Conservation (phyloP, 1,140 invertebrate genomes). For the Pararge aegeria region DNA sequence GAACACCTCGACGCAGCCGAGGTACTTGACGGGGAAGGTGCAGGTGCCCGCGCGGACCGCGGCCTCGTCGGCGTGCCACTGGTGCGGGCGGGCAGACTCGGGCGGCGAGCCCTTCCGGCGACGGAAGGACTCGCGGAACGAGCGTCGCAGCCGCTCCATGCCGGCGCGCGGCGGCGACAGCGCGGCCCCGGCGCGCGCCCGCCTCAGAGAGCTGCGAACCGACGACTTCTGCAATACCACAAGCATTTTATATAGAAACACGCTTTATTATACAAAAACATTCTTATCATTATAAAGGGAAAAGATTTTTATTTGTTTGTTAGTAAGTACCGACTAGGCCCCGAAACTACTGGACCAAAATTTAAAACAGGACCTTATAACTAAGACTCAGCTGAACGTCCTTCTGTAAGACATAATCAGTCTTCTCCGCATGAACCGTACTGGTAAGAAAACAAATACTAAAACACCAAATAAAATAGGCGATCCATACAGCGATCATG, state of each 20-base stretch:
- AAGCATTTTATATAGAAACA: not conserved
- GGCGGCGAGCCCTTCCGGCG: conserved; percentile 89
- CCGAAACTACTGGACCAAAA: too few relatives aligned
- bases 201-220: conserved; percentile 78
- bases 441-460: too few relatives aligned
- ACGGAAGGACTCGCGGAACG: conserved; percentile 95
- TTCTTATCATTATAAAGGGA: too few relatives aligned
- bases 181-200: conserved; percentile 83
- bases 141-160: conserved; percentile 95
- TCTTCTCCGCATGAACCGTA: too few relatives aligned
- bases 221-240: conserved; percentile 73
- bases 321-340: too few relatives aligned
- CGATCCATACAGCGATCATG: too few relatives aligned
- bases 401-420: too few relatives aligned
- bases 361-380: too few relatives aligned
- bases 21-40: conserved; percentile 98
- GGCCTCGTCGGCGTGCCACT: conserved; percentile 98
- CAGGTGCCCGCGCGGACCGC: conserved; percentile 97
- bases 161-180: conserved; percentile 85
- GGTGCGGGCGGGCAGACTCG: conserved; percentile 96
- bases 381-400: too few relatives aligned
- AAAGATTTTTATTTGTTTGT: too few relatives aligned
- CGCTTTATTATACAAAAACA: not conserved
- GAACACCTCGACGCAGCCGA: conserved; percentile 99
- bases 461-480: too few relatives aligned